A percentile compares a stretch with the other conserved stretches of the same genome.
These are phyloP conservation scores for Musca domestica DNA, from an alignment of 1,140 invertebrate species.

Conservation along the genomic window DNA sequence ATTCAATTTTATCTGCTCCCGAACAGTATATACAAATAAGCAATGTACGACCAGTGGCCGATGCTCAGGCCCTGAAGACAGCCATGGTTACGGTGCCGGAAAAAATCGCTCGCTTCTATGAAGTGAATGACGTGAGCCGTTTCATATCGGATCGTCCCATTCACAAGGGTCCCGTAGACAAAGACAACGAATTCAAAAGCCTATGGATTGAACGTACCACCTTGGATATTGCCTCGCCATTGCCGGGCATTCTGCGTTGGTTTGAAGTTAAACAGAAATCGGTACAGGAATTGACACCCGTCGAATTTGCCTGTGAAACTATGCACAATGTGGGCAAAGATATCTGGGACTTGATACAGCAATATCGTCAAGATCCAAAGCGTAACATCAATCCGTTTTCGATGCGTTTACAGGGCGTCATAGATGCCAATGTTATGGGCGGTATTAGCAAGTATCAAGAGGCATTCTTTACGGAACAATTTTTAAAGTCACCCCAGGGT, in stretches of 20 bases:
- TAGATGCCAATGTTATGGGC: constrained; percentile 95
- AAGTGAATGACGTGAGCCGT: constrained; percentile 81
- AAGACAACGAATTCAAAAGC: constrained; percentile 93
- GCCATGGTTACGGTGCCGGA: constrained; percentile 74
- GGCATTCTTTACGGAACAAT: constrained; percentile 85
- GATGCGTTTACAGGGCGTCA: constrained; percentile 89
- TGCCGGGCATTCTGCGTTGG: constrained; percentile 94
- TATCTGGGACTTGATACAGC: constrained; percentile 70
- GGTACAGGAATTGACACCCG: constrained; percentile 82
- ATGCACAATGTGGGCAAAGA: constrained; percentile 86
- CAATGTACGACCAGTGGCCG: constrained; percentile 85
- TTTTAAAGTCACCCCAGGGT: constrained; percentile 63
- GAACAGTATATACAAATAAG: constrained; percentile 92
- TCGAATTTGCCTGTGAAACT: constrained; percentile 86
- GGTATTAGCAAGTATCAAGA: constrained; percentile 93
- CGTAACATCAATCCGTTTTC: constrained; percentile 87
- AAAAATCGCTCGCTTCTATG: constrained; percentile 83
- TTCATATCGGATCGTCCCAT: constrained; percentile 90
- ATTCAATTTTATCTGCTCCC: constrained; percentile 78
- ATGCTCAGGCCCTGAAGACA: constrained; percentile 61
- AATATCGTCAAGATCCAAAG: constrained; percentile 75
- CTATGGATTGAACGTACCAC: constrained; percentile 95
- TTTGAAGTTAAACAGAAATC: constrained; percentile 82
- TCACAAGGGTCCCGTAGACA: constrained; percentile 83
- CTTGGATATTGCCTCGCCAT: constrained; percentile 72